Base-by-base conservation (phyloP, 2,888 invertebrate genomes). In the Cephus sareptanus region DNA sequence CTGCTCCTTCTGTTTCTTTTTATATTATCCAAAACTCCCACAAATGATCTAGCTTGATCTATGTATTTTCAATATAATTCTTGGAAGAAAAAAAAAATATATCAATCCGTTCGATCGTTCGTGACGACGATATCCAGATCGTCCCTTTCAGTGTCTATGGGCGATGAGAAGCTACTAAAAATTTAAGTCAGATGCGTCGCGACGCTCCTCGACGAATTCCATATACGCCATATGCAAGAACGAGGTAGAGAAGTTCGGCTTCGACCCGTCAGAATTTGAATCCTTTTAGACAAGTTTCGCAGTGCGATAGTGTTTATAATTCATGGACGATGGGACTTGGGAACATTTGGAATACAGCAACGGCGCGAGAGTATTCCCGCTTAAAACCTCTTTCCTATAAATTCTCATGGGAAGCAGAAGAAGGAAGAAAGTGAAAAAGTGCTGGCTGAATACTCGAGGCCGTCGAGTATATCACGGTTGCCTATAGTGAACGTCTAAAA, bases 231-330 rank as follows among this genome's bases (percentile, higher is more conserved):
- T 23, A 56, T 23, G 56, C 23, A 2, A 56, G 56, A 23, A 23
- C 56, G 23, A 9, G 9, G 23, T 56, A 56, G 56, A 56, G 9
- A 56, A 56, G 56, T 56, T 56, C 56, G 56, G 9, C 56, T 56
- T 23, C 23, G 56, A 56, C 56, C 78, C 75, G 81, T 81, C 80
- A 76, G 79, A 80, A 84, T 83, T 81, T 79, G 81, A 84, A 85
- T 83, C 79, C 79, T 82, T 83, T 83, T 81, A 81, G 82, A 83
- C 83, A 82, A 84, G 81, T 84, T 83, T 77, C 80, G 83, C 81
- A 79, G 84, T 81, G 85, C 80, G 76, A 35, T 34, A 82, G 34
- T 78, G 82, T 80, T 84, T 83, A 81, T 85, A 84, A 85, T 85
- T 85, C 83, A 83, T 82, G 79, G 81, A 40, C 78, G 34, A 73